Conservation (phyloP, 1,140 invertebrate species). For the Campoletis sonorensis region DNA sequence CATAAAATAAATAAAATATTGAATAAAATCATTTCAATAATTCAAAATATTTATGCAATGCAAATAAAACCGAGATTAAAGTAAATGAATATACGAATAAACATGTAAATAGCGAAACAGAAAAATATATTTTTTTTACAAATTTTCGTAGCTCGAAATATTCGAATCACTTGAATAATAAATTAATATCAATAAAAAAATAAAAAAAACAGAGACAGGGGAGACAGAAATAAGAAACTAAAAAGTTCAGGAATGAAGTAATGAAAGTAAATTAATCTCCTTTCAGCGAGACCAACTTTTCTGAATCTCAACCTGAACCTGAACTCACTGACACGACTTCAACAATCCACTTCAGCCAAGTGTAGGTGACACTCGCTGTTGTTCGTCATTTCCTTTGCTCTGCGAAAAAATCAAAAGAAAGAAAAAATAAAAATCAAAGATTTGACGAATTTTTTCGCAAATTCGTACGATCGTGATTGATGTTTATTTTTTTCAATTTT, state of each 20-base stretch:
- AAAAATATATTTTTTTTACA: background rate
- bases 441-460: background rate
- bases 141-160: no score
- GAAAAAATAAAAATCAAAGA: slow-evolving; percentile 4
- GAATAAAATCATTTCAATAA: no score
- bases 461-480: background rate
- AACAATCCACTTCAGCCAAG: slow-evolving; percentile 83
- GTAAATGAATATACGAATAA: background rate
- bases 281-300: slow-evolving; percentile 97
- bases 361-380: slow-evolving; percentile 73
- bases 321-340: slow-evolving; percentile 89
- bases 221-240: background rate
- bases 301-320: slow-evolving; percentile 96
- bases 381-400: slow-evolving; percentile 37
- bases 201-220: background rate
- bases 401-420: background rate
- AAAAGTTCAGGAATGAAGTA: slow-evolving; percentile 32
- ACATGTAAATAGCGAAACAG: background rate
- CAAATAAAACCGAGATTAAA: no score
- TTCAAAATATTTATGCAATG: no score
- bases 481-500: background rate
- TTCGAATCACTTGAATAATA: background rate
- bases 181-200: background rate
- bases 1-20: no score
- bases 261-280: slow-evolving; percentile 71